Conservation (phyloP, 2,888 invertebrate species). For the Craniophora ligustri region DNA sequence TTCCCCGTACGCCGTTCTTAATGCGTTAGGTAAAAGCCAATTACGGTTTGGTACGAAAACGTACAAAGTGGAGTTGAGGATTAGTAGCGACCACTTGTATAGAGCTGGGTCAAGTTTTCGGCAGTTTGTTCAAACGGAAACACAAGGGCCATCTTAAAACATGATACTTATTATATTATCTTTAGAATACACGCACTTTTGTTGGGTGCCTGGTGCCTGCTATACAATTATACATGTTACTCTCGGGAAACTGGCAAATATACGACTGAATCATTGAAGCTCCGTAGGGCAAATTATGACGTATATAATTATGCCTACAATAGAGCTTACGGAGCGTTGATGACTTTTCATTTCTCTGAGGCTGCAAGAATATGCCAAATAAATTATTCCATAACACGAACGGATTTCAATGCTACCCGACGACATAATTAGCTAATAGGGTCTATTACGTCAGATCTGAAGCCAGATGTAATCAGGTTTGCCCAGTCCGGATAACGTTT, state of each 20-base stretch:
- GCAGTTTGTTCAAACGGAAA: slow-evolving; percentile 25
- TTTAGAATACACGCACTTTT: slow-evolving; percentile 6
- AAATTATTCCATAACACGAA: slow-evolving; percentile 27
- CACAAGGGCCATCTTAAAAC: slow-evolving; percentile 14
- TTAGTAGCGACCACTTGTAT: slow-evolving; percentile 36
- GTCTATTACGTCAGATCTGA: slow-evolving; percentile 3
- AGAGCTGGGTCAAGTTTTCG: slow-evolving; percentile 36
- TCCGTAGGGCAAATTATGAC: slow-evolving; percentile 23
- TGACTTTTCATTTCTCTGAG: slow-evolving; percentile 40
- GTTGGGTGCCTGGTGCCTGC: not conserved
- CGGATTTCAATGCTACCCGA: slow-evolving; percentile 17
- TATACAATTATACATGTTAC: slow-evolving; percentile 26
- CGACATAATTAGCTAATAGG: slow-evolving; percentile 10
- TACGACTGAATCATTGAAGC: slow-evolving; percentile 45
- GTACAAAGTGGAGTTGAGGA: slow-evolving; percentile 45
- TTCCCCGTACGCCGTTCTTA: slow-evolving; percentile 60
- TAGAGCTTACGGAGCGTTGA: slow-evolving; percentile 26
- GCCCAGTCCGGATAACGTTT: slow-evolving; percentile 13
- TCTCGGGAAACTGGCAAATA: slow-evolving; percentile 19
- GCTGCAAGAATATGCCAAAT: slow-evolving; percentile 29
- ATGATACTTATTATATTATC: slow-evolving; percentile 1
- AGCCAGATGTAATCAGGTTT: slow-evolving; percentile 18
- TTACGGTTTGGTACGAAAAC: slow-evolving; percentile 52
- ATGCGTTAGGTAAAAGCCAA: slow-evolving; percentile 61
- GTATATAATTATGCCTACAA: slow-evolving; percentile 36